phyloP scores from a whole-genome alignment of 2,113 vertebrate genomes.

The Malaclemys terrapin region DNA sequence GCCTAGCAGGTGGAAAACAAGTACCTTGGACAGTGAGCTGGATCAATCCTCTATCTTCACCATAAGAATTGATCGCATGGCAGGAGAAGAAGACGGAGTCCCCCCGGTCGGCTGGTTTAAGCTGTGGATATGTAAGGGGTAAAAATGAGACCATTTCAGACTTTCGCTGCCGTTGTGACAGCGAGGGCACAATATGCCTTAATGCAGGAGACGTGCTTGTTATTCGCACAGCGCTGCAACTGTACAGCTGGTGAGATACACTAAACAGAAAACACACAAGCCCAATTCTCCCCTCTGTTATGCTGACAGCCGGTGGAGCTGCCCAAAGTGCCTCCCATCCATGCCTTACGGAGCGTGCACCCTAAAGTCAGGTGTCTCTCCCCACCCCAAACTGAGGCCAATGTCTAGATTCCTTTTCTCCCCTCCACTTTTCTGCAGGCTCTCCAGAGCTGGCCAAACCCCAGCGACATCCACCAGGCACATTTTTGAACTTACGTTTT shows the following conservation, averaged over 20 bases:
- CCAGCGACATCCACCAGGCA: background rate
- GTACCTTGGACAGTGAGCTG: conserved; percentile 98
- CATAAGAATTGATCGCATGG: conserved; percentile 98
- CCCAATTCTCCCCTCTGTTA: too few species aligned
- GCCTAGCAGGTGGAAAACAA: rapidly evolving
- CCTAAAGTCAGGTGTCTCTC: background rate
- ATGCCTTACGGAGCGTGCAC: background rate
- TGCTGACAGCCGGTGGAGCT: background rate
- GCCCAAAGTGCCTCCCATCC: background rate
- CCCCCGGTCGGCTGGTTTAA: conserved; percentile 95
- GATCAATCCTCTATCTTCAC: conserved; percentile 97
- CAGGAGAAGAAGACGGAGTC: conserved; percentile 99
- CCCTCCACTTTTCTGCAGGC: background rate
- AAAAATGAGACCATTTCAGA: background rate
- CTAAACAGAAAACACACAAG: background rate
- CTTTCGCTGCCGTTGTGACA: rapidly evolving
- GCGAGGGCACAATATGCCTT: background rate
- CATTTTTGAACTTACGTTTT: background rate
- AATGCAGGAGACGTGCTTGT: background rate
- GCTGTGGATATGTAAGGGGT: conserved; percentile 72
- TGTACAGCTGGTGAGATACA: background rate
- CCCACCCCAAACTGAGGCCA: background rate
- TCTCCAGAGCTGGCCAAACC: background rate
- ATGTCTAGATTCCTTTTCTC: background rate
- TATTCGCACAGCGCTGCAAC: background rate